Base-by-base conservation (phyloP, 1,140 invertebrate species). In the Hermatobates lingyangjiaoensis region DNA sequence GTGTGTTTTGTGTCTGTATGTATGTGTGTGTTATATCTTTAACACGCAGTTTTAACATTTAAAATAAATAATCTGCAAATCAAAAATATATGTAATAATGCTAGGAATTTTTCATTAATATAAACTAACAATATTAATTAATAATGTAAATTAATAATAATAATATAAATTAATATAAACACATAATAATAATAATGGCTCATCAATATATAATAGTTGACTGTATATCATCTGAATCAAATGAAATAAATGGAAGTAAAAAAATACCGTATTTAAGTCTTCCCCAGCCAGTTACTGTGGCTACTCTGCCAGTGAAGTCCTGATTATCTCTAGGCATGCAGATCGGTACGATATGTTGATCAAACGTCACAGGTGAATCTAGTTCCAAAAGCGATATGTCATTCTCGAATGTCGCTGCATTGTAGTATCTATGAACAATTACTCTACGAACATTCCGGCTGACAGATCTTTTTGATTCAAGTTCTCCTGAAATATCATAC, bases 311-410 rank as follows among this genome's bases (percentile, higher is more conserved):
- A 0, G 82, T 84, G 62, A 85, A 88, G 62, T 87, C 83, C 5
- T 79, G 75, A n/a, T 73, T 68, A 52, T 87, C 83, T 1, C 77
- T 68, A 3, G 89, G 89, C 74, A 94, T 79, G 64, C 89, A 94
- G 62, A 93, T 91, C 1, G 90, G 89, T 12, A 93, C 85, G 53
- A 93, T 88, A 63, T 91, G 86, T 2, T 79, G 73, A 60, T 90
- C 83, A 60, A 84, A 88, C 53, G 79, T 74, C n/a, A 93, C 71
- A 0, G 86, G 77, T 20, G 77, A 74, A 54, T 92, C 88, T 53
- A 93, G 61, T 63, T 91, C 86, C 34, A 91, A 62, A 7, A 93
- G 63, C 0, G 87, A 88, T 55, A 92, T 70, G 62, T 93, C 88
- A 60, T 91, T 92, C 61, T 90, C 87, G 59, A 92, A 92, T 0